Conservation (phyloP, 2,113 vertebrate species). For the Elaphurus davidianus region DNA sequence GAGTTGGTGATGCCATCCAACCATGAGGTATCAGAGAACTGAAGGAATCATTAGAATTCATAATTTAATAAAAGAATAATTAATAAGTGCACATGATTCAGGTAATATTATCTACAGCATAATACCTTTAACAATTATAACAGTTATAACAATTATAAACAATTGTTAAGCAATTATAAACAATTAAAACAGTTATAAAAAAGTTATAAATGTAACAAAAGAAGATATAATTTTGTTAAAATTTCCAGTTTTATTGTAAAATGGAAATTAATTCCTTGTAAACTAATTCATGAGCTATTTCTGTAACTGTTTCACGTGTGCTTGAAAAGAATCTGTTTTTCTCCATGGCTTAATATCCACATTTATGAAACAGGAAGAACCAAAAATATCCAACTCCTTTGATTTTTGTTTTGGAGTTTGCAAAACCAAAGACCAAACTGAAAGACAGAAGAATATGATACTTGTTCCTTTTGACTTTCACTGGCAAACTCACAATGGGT, state of each 20-base stretch:
- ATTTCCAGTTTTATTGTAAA: constrained; percentile 7
- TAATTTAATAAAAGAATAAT: not conserved
- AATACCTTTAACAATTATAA: not conserved
- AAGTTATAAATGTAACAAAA: not conserved
- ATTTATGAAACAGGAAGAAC: constrained; percentile 30
- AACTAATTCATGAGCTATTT: constrained; percentile 3
- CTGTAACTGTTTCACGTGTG: not conserved
- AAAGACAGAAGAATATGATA: not conserved
- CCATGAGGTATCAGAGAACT: not conserved
- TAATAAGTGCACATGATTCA: not conserved
- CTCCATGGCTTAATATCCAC: constrained; percentile 30
- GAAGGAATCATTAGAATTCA: not conserved
- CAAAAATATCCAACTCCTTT: constrained; percentile 12
- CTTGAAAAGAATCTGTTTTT: constrained; percentile 43
- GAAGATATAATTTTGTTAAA: not conserved
- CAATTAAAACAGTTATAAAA: not conserved
- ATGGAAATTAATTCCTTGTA: not conserved
- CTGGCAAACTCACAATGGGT: not conserved
- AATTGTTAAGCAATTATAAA: not conserved
- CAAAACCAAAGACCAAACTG: not conserved
- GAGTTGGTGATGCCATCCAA: not conserved
- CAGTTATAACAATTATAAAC: not conserved
- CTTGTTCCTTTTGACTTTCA: not conserved
- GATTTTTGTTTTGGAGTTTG: constrained; percentile 28
- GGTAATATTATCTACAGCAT: not conserved